Evolutionary conservation across 2,113 vertebrate species (phyloP).

Genomic region (Cettia cetti): DNA sequence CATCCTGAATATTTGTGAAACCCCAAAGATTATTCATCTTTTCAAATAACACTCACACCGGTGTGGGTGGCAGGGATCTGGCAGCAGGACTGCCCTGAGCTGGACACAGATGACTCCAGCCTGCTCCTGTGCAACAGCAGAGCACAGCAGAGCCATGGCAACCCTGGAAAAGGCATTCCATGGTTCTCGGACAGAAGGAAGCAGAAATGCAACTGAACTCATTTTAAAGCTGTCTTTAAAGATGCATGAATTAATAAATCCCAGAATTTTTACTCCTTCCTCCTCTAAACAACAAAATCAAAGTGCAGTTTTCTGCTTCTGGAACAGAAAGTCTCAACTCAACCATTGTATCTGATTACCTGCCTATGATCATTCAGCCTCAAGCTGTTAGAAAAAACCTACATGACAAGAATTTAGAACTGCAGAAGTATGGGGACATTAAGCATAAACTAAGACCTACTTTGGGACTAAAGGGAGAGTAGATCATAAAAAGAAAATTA

Average conservation of each 20-base stretch:
- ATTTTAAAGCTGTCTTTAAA: not conserved
- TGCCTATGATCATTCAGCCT: not conserved
- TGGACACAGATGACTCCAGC: not conserved
- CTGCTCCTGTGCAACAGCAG: too few relatives aligned
- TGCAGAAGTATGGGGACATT: not conserved
- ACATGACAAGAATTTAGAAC: not conserved
- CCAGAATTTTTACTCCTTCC: not conserved
- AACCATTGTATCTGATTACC: not conserved
- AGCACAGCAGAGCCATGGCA: accelerated
- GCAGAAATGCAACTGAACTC: not conserved
- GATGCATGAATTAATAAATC: not conserved
- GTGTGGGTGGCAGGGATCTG: not conserved
- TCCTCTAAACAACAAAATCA: not conserved
- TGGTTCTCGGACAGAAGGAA: not conserved
- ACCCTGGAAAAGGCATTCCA: not conserved
- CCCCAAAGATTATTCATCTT: not conserved
- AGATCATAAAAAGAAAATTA: not conserved
- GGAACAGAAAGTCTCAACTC: not conserved
- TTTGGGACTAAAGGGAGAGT: not conserved
- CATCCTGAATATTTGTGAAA: not conserved
- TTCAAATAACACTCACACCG: not conserved
- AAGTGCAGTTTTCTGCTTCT: not conserved
- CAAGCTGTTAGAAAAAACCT: not conserved
- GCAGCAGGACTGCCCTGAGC: not conserved
- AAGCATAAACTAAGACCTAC: not conserved